A percentile compares a stretch with the other conserved stretches of the same genome.
phyloP scores from a whole-genome alignment of 2,113 vertebrate genomes.

The Hiodon tergisus region DNA sequence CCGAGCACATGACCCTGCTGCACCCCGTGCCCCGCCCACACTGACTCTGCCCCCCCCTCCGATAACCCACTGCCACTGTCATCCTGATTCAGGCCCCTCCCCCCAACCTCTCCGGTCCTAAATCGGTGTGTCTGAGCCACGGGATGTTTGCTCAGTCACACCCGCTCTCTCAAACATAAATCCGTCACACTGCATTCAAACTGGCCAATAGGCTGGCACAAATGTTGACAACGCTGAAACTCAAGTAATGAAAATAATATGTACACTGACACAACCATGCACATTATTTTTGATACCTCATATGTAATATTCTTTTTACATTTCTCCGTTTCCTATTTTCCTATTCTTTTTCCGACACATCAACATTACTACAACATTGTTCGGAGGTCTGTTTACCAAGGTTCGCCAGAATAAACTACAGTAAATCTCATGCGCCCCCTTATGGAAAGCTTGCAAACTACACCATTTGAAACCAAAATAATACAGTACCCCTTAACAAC shows the following conservation, averaged over 20 bases:
- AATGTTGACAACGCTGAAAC: not conserved
- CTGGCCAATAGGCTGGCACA: not conserved
- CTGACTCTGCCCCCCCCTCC: conserved; percentile 34
- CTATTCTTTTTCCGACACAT: not conserved
- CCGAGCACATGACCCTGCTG: conserved; percentile 88
- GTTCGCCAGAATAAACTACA: not conserved
- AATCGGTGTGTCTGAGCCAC: not conserved
- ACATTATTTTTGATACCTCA: not conserved
- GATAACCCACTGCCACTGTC: not conserved
- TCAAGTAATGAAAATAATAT: not conserved
- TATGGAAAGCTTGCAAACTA: conserved; percentile 1
- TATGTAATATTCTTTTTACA: not conserved
- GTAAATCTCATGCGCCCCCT: not conserved
- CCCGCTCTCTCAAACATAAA: not conserved
- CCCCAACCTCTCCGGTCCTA: not conserved
- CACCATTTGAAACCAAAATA: not conserved
- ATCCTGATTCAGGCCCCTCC: not conserved
- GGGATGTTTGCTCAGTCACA: not conserved
- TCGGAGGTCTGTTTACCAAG: not conserved
- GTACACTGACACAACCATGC: not conserved
- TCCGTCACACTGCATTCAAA: not conserved
- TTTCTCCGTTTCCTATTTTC: not conserved
- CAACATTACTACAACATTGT: too few species aligned
- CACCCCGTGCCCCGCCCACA: conserved; percentile 68
- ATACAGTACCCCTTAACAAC: not conserved